Conservation (phyloP, 2,113 vertebrate species). For the Psittacula cyanocephala region DNA sequence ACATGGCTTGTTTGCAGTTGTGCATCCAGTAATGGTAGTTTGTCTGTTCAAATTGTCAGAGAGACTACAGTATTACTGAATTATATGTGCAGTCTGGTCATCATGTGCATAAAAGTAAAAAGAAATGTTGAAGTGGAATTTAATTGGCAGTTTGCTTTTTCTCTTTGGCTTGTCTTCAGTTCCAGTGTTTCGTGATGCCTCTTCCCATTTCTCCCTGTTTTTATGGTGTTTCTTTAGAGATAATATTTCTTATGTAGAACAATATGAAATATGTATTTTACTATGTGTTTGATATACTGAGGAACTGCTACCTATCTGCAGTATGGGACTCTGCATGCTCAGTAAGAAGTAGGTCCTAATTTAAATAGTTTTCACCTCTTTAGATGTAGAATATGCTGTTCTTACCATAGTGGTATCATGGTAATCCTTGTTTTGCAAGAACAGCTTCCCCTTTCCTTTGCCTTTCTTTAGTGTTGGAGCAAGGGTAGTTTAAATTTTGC, state of each 20-base stretch:
- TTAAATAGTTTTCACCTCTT: background rate
- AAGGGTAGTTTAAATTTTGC: background rate
- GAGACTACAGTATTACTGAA: background rate
- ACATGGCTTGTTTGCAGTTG: background rate
- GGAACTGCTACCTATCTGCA: background rate
- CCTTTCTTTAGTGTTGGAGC: background rate
- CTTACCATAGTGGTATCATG: background rate
- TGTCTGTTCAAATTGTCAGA: background rate
- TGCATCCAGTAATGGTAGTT: background rate
- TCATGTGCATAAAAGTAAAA: background rate
- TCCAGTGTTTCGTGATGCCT: background rate
- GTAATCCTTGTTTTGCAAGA: background rate
- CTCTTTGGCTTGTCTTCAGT: background rate
- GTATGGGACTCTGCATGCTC: background rate
- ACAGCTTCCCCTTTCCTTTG: background rate
- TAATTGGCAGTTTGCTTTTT: background rate
- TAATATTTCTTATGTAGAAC: background rate
- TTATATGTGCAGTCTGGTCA: background rate
- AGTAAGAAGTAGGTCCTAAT: background rate
- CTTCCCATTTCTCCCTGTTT: background rate
- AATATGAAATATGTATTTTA: background rate
- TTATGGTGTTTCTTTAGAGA: background rate
- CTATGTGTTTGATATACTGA: background rate
- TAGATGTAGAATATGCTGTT: background rate
- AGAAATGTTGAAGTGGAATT: background rate